Percentiles rank a stretch among this genome's conserved stretches.
Evolutionary conservation across 2,113 vertebrate genomes (phyloP).

Genomic region (Noturus placidus): DNA sequence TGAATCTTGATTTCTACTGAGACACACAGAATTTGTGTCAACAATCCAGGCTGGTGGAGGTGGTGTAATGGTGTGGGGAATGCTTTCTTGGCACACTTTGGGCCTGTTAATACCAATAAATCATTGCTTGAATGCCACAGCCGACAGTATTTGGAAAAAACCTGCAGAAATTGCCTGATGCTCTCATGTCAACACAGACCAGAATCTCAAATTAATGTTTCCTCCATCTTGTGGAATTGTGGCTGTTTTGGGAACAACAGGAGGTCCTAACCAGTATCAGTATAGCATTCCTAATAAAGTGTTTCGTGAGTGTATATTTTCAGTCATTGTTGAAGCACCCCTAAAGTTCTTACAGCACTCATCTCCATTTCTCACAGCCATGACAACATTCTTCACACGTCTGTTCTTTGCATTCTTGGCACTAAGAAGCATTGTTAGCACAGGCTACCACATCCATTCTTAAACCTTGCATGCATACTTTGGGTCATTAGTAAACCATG

Average conservation of each 20-base stretch:
- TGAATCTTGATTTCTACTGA: too few relatives aligned
- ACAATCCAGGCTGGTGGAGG: too few relatives aligned
- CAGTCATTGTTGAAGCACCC: neutral
- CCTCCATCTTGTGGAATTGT: neutral
- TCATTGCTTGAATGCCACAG: too few relatives aligned
- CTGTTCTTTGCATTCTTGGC: neutral
- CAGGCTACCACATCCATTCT: neutral
- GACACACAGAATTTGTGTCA: too few relatives aligned
- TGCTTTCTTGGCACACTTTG: too few relatives aligned
- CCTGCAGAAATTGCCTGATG: neutral
- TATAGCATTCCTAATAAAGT: neutral
- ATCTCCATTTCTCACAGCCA: neutral
- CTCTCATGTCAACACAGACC: neutral
- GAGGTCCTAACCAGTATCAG: neutral
- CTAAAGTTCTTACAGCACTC: neutral
- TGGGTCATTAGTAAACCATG: neutral
- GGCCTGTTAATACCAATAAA: too few relatives aligned
- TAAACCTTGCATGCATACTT: neutral
- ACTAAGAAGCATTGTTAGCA: neutral
- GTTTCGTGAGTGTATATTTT: neutral
- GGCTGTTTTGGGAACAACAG: neutral
- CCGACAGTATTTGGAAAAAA: too few relatives aligned
- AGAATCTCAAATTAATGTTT: neutral
- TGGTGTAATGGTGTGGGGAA: too few relatives aligned
- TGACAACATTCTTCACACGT: neutral